These are phyloP conservation scores for Tiphia femorata DNA, from an alignment of 2,888 invertebrate species.

Conservation along the genomic window DNA sequence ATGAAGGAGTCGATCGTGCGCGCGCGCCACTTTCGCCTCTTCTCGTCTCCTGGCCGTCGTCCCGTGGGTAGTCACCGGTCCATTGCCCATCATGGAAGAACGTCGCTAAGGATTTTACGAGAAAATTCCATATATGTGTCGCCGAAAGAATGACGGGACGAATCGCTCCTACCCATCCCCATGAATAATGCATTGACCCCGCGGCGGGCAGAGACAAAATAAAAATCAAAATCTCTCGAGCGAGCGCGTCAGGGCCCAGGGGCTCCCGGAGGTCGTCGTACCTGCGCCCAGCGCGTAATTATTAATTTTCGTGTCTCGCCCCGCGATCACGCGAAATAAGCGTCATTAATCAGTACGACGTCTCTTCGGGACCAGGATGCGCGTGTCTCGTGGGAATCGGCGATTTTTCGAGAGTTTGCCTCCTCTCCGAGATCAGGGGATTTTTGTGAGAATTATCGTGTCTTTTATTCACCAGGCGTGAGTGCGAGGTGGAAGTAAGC, in stretches of 20 bases:
- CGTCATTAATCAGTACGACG: slow-evolving; percentile 37
- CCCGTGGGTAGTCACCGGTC: too few relatives aligned
- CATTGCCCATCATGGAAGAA: not conserved
- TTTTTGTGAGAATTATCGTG: too few relatives aligned
- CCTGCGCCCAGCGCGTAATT: slow-evolving; percentile 44
- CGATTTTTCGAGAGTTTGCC: not conserved
- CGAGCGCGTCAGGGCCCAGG: slow-evolving; percentile 10
- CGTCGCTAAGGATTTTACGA: slow-evolving; percentile 42
- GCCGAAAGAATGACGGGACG: slow-evolving; percentile 51
- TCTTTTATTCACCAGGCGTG: too few relatives aligned
- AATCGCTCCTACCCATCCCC: too few relatives aligned
- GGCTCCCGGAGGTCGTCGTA: slow-evolving; percentile 40
- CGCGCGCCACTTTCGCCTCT: too few relatives aligned
- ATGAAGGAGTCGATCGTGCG: not conserved
- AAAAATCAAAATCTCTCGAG: slow-evolving; percentile 41
- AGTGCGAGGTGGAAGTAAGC: too few relatives aligned
- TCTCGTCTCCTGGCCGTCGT: too few relatives aligned
- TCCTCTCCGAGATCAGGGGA: too few relatives aligned
- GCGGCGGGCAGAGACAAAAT: slow-evolving; percentile 27
- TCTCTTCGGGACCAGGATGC: not conserved
- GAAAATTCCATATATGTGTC: slow-evolving; percentile 46
- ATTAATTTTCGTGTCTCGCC: slow-evolving; percentile 50
- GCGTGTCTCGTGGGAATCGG: not conserved
- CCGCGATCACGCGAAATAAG: slow-evolving; percentile 18
- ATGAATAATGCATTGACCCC: slow-evolving; percentile 59